Evolutionary conservation across 2,797 vertebrate species (phyloP).

Genomic region (Manis crassicaudata): DNA sequence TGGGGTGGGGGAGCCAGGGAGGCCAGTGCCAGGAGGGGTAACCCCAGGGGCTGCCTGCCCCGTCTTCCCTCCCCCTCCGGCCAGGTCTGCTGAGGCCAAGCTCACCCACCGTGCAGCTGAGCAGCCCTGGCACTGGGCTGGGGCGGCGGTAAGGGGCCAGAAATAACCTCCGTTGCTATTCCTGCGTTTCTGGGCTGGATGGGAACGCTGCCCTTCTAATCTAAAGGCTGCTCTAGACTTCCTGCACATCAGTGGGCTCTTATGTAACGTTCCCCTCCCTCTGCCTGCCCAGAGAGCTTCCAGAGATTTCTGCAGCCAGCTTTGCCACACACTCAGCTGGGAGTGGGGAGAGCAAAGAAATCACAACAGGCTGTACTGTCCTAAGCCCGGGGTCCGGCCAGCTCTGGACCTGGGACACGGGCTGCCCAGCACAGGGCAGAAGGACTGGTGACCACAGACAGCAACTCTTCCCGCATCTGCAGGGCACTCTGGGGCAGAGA

Average conservation of each 20-base stretch:
- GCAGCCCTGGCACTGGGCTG: slow-evolving; percentile 42
- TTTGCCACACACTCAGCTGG: slow-evolving; percentile 58
- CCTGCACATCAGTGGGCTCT: slow-evolving; percentile 78
- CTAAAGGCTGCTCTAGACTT: slow-evolving; percentile 78
- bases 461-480: not conserved
- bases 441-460: not conserved
- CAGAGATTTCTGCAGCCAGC: slow-evolving; percentile 77
- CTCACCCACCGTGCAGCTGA: slow-evolving; percentile 67
- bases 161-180: slow-evolving; percentile 78
- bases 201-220: slow-evolving; percentile 72
- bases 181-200: slow-evolving; percentile 76
- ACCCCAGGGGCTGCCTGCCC: slow-evolving; percentile 32
- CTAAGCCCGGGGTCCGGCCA: not conserved
- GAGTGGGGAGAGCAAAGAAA: slow-evolving; percentile 13
- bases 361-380: not conserved
- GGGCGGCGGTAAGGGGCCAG: slow-evolving; percentile 71
- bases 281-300: slow-evolving; percentile 73
- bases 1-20: not conserved
- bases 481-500: not conserved
- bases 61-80: not conserved
- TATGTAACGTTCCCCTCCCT: slow-evolving; percentile 79
- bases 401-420: not conserved
- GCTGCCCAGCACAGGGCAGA: not conserved
- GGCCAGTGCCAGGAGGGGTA: not conserved
- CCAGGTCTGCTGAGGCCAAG: not conserved